Conservation (phyloP, 92 coral and sea anemone species). For the Hydrozoanthus gracilis region DNA sequence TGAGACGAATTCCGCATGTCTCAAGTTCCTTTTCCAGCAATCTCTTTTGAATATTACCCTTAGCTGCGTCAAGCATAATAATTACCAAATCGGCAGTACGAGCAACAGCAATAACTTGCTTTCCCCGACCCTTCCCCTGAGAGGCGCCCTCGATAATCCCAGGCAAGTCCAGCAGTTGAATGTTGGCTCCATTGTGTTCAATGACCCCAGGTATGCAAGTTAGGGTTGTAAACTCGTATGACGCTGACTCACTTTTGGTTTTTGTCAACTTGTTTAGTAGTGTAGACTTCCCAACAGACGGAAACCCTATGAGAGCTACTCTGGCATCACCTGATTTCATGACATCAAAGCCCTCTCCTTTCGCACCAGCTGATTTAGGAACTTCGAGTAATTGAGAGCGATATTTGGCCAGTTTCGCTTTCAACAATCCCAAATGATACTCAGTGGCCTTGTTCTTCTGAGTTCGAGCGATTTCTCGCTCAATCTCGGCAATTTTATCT, state of each 20-base stretch:
- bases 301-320: conserved; percentile 96
- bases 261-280: conserved; percentile 88
- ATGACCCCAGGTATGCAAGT: conserved; percentile 99
- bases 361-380: conserved; percentile 84
- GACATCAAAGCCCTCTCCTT: conserved; percentile 99
- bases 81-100: conserved; percentile 97
- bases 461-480: conserved; percentile 96
- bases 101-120: conserved; percentile 84
- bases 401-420: conserved; percentile 97
- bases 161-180: conserved; percentile 93
- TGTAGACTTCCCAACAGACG: conserved; percentile 98
- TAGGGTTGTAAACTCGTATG: conserved; percentile 95
- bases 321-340: conserved; percentile 99
- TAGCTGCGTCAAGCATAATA: conserved; percentile 95
- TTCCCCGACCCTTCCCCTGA: conserved; percentile 23
- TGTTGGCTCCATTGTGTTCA: conserved; percentile 93
- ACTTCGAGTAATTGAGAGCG: conserved; percentile 94
- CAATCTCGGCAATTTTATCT: conserved; percentile 92
- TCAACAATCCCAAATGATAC: conserved; percentile 91
- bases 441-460: conserved; percentile 99
- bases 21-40: conserved; percentile 93
- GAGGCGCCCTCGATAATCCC: conserved; percentile 64
- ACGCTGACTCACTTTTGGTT: conserved; percentile 88
- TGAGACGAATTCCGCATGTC: conserved; percentile 94
- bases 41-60: conserved; percentile 90